Percentiles rank a stretch among this genome's conserved stretches.
Conservation (phyloP, 2,888 invertebrate species). For the Hirtodrosophila duncani region DNA sequence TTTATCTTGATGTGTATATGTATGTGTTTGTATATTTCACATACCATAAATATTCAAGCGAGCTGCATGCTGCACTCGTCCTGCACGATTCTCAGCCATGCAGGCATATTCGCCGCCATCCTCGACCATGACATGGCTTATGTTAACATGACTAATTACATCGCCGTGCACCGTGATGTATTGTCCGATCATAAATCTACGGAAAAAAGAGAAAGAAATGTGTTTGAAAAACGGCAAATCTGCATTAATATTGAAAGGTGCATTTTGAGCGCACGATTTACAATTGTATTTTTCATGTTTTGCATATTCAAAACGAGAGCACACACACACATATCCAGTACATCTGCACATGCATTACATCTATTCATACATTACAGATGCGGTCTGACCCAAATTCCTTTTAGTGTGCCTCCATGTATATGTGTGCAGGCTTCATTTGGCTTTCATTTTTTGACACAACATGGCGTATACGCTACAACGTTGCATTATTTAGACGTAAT, state of each 20-base stretch:
- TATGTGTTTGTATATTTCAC: constrained; percentile 62
- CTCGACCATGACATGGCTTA: constrained; percentile 87
- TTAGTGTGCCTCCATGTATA: too few relatives aligned
- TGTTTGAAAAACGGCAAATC: constrained; percentile 4
- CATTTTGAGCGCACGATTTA: constrained; percentile 46
- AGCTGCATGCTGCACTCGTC: constrained; percentile 85
- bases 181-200: constrained; percentile 87
- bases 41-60: constrained; percentile 89
- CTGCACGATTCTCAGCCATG: constrained; percentile 86
- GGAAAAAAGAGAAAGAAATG: constrained; percentile 5
- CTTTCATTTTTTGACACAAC: constrained; percentile 35
- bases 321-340: constrained; percentile 4
- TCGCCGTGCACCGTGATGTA: constrained; percentile 88
- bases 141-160: constrained; percentile 90
- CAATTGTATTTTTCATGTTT: constrained; percentile 31
- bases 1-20: constrained; percentile 10
- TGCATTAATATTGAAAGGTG: constrained; percentile 51
- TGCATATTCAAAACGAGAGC: constrained; percentile 47
- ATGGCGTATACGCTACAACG: constrained; percentile 47
- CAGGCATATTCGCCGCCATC: constrained; percentile 90
- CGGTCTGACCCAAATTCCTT: constrained; percentile 63
- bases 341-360: constrained; percentile 23
- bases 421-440: constrained; percentile 65
- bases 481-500: constrained; percentile 63
- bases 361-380: constrained; percentile 55